Percentiles rank a stretch among this genome's conserved stretches.
Conservation (phyloP, 2,888 invertebrate genomes). For the Steinernema carpocapsae region DNA sequence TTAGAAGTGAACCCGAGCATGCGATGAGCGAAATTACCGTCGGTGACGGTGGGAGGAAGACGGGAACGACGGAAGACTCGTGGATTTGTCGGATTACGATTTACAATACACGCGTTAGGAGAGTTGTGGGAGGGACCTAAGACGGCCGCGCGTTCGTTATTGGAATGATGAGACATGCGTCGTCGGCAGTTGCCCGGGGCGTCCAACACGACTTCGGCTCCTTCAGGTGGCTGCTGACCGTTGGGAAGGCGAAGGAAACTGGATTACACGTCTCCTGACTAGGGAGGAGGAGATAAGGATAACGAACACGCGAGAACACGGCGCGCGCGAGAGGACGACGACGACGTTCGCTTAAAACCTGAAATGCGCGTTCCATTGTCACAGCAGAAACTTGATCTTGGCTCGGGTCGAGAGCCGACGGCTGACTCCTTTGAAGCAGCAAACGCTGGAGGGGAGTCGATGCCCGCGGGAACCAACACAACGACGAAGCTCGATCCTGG, state of each 20-base stretch:
- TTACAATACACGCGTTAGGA: too few relatives aligned
- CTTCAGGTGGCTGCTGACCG: background rate
- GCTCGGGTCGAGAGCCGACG: constrained; percentile 17
- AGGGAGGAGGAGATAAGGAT: constrained; percentile 7
- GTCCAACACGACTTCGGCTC: background rate
- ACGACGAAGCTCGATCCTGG: too few relatives aligned
- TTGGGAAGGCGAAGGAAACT: background rate
- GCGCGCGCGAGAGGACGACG: background rate
- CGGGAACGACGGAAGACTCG: background rate
- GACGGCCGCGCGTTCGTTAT: constrained; percentile 23
- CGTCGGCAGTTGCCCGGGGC: background rate
- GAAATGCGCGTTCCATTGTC: constrained; percentile 30
- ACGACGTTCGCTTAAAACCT: constrained; percentile 22
- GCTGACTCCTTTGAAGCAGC: background rate
- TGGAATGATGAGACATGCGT: constrained; percentile 24
- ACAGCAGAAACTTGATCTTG: background rate
- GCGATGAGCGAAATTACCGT: constrained; percentile 22
- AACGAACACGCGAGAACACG: constrained; percentile 13
- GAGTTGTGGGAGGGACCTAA: too few relatives aligned
- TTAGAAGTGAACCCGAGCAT: too few relatives aligned
- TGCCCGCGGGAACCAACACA: too few relatives aligned
- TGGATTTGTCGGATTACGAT: constrained; percentile 27
- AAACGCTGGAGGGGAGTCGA: background rate
- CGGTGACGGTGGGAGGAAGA: background rate
- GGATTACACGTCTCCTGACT: constrained; percentile 7